Percentiles rank a stretch among this genome's conserved stretches.
Conservation (phyloP, 2,888 invertebrate species). For the Geotrupes spiniger region DNA sequence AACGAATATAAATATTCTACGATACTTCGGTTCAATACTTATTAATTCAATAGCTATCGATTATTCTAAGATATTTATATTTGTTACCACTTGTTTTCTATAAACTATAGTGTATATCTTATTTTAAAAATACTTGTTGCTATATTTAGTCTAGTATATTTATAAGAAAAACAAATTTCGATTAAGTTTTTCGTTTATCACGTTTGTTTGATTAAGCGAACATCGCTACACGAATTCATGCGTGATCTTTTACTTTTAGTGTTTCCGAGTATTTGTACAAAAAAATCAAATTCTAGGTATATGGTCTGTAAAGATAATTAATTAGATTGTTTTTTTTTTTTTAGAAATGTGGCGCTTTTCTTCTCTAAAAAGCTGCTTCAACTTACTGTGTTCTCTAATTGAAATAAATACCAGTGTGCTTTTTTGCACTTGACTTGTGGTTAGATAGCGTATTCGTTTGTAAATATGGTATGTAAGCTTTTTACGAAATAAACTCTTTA, state of each 20-base stretch:
- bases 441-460: slow-evolving; percentile 37
- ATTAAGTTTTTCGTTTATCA: slow-evolving; percentile 16
- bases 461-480: slow-evolving; percentile 51
- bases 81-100: slow-evolving; percentile 15
- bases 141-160: slow-evolving; percentile 26
- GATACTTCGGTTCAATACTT: slow-evolving; percentile 18
- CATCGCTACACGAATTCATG: too few species aligned
- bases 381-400: slow-evolving; percentile 30
- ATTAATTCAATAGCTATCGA: slow-evolving; percentile 6
- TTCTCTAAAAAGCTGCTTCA: slow-evolving; percentile 13
- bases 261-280: slow-evolving; percentile 6
- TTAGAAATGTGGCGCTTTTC: slow-evolving; percentile 15
- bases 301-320: too few species aligned
- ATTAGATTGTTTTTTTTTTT: not conserved
- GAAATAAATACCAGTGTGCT: slow-evolving; percentile 37
- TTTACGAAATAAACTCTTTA: slow-evolving; percentile 49
- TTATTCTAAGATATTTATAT: slow-evolving; percentile 7
- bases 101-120: slow-evolving; percentile 20
- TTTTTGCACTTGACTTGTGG: slow-evolving; percentile 40
- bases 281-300: too few species aligned
- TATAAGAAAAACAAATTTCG: slow-evolving; percentile 19
- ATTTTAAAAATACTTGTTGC: slow-evolving; percentile 23
- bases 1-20: slow-evolving; percentile 40
- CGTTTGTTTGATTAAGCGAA: too few species aligned
- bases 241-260: slow-evolving; percentile 18